Percentiles rank a stretch among this genome's conserved stretches.
These are phyloP conservation scores for Antedon mediterranea DNA, from an alignment of 53 echinoderm and acorn worm species.

Conservation along the genomic window DNA sequence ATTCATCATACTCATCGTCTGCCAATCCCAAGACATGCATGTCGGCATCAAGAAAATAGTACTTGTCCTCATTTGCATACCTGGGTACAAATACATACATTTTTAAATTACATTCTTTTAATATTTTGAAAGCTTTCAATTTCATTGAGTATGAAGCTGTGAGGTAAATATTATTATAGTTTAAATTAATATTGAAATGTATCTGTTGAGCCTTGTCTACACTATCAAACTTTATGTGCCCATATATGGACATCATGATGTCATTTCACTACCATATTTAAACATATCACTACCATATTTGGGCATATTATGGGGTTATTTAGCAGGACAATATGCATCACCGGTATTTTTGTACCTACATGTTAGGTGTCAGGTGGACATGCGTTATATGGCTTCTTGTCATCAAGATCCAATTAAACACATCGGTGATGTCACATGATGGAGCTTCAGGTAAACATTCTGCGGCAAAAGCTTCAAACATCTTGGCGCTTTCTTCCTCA, in stretches of 20 bases:
- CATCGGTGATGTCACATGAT: constrained; percentile 4
- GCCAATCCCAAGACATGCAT: constrained; percentile 66
- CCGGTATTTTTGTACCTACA: constrained; percentile 7
- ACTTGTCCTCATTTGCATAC: constrained; percentile 30
- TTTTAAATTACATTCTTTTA: no score
- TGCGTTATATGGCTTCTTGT: constrained; percentile 47
- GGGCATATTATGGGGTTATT: no score
- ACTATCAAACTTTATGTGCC: no score
- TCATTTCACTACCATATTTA: no score
- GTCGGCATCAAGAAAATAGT: constrained; percentile 73
- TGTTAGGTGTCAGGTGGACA: constrained; percentile 17
- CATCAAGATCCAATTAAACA: constrained; percentile 33
- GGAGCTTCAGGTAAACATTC: constrained; percentile 19
- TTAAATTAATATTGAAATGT: no score
- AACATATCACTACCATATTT: no score
- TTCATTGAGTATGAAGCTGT: no score
- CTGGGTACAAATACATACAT: constrained; percentile 12
- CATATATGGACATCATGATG: no score
- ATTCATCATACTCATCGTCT: constrained; percentile 27
- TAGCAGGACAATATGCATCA: no score
- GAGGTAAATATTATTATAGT: no score
- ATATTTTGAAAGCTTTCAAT: neutral
- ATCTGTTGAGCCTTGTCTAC: no score
- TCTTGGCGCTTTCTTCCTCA: constrained; percentile 54
- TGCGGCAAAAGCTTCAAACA: constrained; percentile 39